These are phyloP conservation scores for Dicyrtomina minuta DNA, from an alignment of 2,888 invertebrate species.

Conservation along the genomic window DNA sequence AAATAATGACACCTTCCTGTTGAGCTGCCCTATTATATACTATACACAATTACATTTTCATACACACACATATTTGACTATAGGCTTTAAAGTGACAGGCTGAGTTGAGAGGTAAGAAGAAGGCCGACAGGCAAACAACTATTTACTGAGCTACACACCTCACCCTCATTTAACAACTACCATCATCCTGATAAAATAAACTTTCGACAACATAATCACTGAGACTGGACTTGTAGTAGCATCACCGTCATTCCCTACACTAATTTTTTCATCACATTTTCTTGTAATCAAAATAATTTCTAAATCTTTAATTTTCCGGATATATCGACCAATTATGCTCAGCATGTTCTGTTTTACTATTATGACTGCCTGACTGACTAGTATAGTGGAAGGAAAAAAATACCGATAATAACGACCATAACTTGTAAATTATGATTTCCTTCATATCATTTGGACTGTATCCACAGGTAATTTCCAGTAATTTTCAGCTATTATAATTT, in stretches of 20 bases:
- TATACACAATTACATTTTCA: background rate
- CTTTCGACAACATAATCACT: constrained; percentile 3
- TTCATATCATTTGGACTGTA: background rate
- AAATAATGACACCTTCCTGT: constrained; percentile 27
- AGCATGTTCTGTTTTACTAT: too few relatives aligned
- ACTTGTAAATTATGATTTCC: constrained; percentile 5
- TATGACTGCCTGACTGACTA: too few relatives aligned
- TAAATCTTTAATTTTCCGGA: too few relatives aligned
- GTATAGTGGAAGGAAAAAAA: too few relatives aligned
- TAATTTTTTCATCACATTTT: too few relatives aligned
- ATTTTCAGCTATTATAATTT: background rate
- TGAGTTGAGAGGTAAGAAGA: too few relatives aligned
- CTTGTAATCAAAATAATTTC: too few relatives aligned
- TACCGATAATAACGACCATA: too few relatives aligned
- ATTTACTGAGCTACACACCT: constrained; percentile 9
- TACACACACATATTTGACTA: background rate
- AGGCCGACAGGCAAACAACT: constrained; percentile 12
- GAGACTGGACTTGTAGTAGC: background rate
- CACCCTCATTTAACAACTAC: constrained; percentile 6
- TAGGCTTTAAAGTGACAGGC: constrained; percentile 2
- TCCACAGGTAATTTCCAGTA: background rate
- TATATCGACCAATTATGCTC: too few relatives aligned
- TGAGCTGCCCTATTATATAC: background rate
- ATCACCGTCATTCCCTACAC: too few relatives aligned
- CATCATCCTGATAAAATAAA: constrained; percentile 20